phyloP scores from a whole-genome alignment of 2,113 vertebrate genomes.

The Embiotoca jacksoni region DNA sequence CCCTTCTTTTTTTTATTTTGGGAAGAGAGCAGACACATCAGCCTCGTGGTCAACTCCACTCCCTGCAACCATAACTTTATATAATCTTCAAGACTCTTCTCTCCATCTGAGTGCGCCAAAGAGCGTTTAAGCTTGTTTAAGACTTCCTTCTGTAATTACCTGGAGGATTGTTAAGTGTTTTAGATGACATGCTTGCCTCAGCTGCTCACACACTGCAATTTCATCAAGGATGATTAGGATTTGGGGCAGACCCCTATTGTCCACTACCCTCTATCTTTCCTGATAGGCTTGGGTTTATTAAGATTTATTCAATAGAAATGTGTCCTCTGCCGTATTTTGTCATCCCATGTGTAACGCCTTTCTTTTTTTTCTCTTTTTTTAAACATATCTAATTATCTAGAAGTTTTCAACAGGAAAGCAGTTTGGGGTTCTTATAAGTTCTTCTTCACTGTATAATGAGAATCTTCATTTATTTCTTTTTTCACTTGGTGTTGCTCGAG shows the following conservation, averaged over 20 bases:
- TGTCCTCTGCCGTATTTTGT: conserved; percentile 49
- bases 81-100: conserved; percentile 39
- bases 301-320: conserved; percentile 62
- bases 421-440: conserved; percentile 6
- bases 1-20: conserved; percentile 62
- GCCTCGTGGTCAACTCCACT: conserved; percentile 48
- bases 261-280: conserved; percentile 41
- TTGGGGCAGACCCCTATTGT: conserved; percentile 35
- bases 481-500: neutral
- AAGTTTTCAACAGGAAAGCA: conserved; percentile 2
- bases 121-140: neutral
- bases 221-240: conserved; percentile 46
- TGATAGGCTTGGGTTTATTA: conserved; percentile 39
- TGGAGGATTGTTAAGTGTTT: conserved; percentile 42
- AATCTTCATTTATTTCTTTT: conserved; percentile 2
- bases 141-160: conserved; percentile 58
- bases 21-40: conserved; percentile 55
- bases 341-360: conserved; percentile 38
- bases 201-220: conserved; percentile 13
- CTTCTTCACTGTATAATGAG: conserved; percentile 6
- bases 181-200: conserved; percentile 30
- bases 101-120: neutral
- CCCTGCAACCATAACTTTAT: conserved; percentile 48
- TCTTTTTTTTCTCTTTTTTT: neutral
- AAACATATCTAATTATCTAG: conserved; percentile 42